A percentile compares a stretch with the other conserved stretches of the same genome.
Conservation (phyloP, 2,888 invertebrate genomes). For the Siphlonurus alternatus region DNA sequence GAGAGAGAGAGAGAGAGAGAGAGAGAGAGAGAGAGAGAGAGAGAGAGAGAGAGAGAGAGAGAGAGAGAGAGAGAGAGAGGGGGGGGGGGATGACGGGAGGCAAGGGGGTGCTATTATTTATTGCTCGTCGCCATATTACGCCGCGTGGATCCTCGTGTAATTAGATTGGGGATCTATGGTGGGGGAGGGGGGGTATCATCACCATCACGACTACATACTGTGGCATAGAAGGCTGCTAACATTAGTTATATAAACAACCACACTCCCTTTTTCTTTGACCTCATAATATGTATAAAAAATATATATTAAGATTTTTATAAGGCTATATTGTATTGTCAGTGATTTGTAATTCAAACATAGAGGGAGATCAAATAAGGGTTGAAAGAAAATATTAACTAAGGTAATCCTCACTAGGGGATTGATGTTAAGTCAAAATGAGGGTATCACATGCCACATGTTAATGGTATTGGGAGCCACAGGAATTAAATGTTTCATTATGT, state of each 20-base stretch:
- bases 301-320: no score
- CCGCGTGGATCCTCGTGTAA: conserved; percentile 14
- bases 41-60: not conserved
- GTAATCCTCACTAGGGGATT: not conserved
- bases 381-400: not conserved
- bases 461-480: no score
- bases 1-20: not conserved
- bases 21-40: not conserved
- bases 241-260: not conserved
- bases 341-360: not conserved
- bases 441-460: no score
- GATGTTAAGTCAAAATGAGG: no score
- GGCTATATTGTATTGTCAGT: not conserved
- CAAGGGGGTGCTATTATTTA: conserved; percentile 11
- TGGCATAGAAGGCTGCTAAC: not conserved
- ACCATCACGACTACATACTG: no score
- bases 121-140: conserved; percentile 13
- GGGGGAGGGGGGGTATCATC: conserved; percentile 8
- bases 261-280: not conserved
- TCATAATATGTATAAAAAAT: no score
- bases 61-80: not conserved
- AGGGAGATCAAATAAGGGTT: not conserved
- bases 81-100: not conserved
- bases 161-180: conserved; percentile 17
- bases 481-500: no score